These are phyloP conservation scores for Diorhabda carinulata DNA, from an alignment of 1,140 invertebrate species.

Conservation along the genomic window DNA sequence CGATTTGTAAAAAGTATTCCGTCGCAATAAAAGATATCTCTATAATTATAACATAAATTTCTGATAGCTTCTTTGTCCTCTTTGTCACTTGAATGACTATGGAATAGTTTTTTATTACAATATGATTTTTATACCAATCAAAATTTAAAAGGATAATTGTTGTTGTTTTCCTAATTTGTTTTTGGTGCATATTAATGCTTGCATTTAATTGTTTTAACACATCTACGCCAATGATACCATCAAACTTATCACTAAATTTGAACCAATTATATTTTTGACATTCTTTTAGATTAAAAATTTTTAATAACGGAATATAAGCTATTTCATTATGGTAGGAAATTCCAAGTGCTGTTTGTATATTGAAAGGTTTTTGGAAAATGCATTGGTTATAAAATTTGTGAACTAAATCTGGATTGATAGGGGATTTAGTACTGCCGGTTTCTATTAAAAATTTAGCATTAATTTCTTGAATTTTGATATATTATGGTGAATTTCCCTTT, in stretches of 20 bases:
- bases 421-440: slow-evolving; percentile 22
- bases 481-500: background rate
- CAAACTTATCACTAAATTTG: background rate
- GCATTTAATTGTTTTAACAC: background rate
- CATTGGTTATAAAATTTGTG: slow-evolving; percentile 14
- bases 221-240: slow-evolving; percentile 7
- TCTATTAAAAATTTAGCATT: slow-evolving; percentile 28
- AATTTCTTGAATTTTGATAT: slow-evolving; percentile 5
- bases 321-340: background rate
- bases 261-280: slow-evolving; percentile 20
- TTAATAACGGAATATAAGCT: no score
- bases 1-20: slow-evolving; percentile 22
- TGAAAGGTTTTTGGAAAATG: slow-evolving; percentile 17
- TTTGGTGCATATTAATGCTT: slow-evolving; percentile 8
- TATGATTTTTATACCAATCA: no score
- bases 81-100: no score
- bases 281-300: slow-evolving; percentile 2
- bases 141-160: slow-evolving; percentile 7
- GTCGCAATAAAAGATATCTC: slow-evolving; percentile 18
- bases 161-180: slow-evolving; percentile 8
- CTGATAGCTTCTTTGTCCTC: background rate
- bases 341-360: slow-evolving; percentile 22
- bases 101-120: no score
- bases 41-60: slow-evolving; percentile 15
- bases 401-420: slow-evolving; percentile 23